phyloP scores from a whole-genome alignment of 2,888 invertebrate genomes.

The Osedax frankpressi region DNA sequence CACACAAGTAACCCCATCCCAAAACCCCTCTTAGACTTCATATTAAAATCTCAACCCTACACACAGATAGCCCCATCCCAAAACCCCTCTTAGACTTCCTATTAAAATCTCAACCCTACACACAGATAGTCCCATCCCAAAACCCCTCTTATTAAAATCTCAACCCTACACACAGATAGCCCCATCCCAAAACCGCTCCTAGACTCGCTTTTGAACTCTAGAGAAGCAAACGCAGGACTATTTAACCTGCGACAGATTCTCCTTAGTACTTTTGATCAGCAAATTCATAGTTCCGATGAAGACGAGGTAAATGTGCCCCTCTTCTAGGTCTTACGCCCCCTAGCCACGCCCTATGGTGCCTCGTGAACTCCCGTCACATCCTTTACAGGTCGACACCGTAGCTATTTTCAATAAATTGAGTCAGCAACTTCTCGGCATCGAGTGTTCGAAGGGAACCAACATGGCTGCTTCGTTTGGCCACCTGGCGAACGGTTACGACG shows the following conservation, averaged over 20 bases:
- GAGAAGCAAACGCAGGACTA: slow-evolving; percentile 48
- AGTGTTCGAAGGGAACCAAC: slow-evolving; percentile 46
- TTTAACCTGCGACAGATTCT: slow-evolving; percentile 49
- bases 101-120: no score
- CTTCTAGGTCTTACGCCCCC: no score
- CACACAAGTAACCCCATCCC: no score
- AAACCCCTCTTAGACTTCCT: no score
- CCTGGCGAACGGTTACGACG: slow-evolving; percentile 49
- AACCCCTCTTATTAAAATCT: no score
- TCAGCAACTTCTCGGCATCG: slow-evolving; percentile 45
- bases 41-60: no score
- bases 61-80: no score
- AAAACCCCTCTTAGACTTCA: no score
- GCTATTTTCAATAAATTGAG: slow-evolving; percentile 38
- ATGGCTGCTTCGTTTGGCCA: slow-evolving; percentile 50
- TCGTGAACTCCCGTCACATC: background rate
- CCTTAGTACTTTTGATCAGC: slow-evolving; percentile 49
- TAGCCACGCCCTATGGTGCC: background rate
- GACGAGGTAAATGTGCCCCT: slow-evolving; percentile 31
- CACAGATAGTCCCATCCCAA: no score
- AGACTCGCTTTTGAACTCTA: slow-evolving; percentile 44
- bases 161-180: slow-evolving; percentile 29
- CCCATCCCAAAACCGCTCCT: slow-evolving; percentile 47
- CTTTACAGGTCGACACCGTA: slow-evolving; percentile 43
- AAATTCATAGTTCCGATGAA: slow-evolving; percentile 39